Base-by-base conservation (phyloP, 1,140 invertebrate species). In the Macrocentrus cingulum region DNA sequence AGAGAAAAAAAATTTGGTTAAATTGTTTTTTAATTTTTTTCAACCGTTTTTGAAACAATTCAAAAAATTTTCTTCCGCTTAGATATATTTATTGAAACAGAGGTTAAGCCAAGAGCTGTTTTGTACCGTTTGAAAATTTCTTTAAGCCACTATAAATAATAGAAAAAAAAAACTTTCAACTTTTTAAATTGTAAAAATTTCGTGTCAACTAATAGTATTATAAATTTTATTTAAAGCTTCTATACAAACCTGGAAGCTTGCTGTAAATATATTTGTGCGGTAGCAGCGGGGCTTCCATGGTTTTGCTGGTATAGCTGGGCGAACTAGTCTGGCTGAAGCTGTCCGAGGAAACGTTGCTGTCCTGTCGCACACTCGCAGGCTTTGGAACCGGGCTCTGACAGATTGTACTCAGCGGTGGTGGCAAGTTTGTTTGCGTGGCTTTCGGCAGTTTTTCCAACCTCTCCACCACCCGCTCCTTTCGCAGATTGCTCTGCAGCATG, bases 261-360 rank as follows among this genome's bases (percentile, higher is more conserved):
- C 81, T 74, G 51, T 72, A 76, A 42, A 66, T 69, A 29, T 82
- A 62, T 44, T 80, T 80, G 49, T 87, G 87, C 0, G 88, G 88
- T 36, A 91, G 71, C 23, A 91, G 71, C 0, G 89, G 89, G 0
- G 88, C 87, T 66, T 91, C 90, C 88, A 91, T 90, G 1, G 88
- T 88, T 74, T 91, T 91, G 20, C 86, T 85, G 9, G 88, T 91
- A 65, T 91, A 91, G 19, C 88, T 89, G 0, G 89, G 89, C 5
- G 89, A 91, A 1, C 88, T 91, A 0, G 87, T 91, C 71, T 91
- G 88, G 64, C 89, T 91, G 70, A 89, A 91, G 58, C 88, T 90
- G 68, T 91, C 89, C 29, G 87, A 90, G 0, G 89, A 91, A 16
- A 91, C 85, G 63, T 85, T 89, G 0, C 89, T 91, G 68, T 91